Conservation (phyloP, 1,140 invertebrate genomes). For the Colletes latitarsis region DNA sequence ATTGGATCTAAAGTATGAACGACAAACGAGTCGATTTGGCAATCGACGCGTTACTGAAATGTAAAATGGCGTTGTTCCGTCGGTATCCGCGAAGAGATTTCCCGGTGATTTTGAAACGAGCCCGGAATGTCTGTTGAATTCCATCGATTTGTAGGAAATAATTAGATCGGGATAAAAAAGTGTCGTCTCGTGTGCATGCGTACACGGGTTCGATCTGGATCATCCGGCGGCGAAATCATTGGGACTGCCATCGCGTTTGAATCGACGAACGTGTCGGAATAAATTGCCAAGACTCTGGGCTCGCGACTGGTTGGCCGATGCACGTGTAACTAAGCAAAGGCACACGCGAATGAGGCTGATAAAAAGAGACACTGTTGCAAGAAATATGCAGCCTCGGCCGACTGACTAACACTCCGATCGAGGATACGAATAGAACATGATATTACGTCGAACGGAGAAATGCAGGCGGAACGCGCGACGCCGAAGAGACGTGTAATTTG, state of each 20-base stretch:
- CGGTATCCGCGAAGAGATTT: no score
- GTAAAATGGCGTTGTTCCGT: no score
- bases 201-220: not conserved
- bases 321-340: not conserved
- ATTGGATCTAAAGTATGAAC: no score
- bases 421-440: conserved; percentile 29
- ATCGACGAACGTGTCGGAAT: not conserved
- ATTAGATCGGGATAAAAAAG: not conserved
- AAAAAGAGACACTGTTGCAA: conserved; percentile 25
- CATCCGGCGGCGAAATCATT: conserved; percentile 6
- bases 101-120: no score
- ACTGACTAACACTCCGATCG: conserved; percentile 8
- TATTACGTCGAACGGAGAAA: conserved; percentile 13
- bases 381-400: not conserved
- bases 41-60: no score
- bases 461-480: not conserved
- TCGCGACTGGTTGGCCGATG: not conserved
- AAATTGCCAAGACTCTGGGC: not conserved
- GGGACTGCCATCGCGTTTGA: conserved; percentile 4
- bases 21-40: no score
- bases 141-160: no score
- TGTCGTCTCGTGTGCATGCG: not conserved
- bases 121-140: no score
- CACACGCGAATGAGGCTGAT: not conserved
- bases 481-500: conserved; percentile 36